Conservation (phyloP, 2,888 invertebrate species). For the Embidobia sp. region DNA sequence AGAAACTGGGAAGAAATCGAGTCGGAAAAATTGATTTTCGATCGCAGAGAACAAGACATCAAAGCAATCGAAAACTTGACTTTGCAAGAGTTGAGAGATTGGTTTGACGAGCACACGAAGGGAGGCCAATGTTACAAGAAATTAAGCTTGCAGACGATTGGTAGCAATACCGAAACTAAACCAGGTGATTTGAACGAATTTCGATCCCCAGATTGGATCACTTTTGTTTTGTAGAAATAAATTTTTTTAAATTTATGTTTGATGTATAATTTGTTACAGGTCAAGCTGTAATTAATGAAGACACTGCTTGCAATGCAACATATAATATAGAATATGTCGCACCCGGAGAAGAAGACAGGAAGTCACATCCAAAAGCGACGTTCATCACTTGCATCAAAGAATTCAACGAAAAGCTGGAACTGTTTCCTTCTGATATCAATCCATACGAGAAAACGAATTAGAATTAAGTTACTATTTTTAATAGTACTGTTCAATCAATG, state of each 20-base stretch:
- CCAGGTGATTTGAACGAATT: too few species aligned
- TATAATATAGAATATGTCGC: slow-evolving; percentile 2
- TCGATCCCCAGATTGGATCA: too few species aligned
- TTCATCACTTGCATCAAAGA: slow-evolving; percentile 2
- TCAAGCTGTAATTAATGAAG: not conserved
- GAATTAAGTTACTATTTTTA: too few species aligned
- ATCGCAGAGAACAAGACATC: slow-evolving; percentile 87
- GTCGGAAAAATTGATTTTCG: slow-evolving; percentile 88
- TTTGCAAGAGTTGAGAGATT: slow-evolving; percentile 72
- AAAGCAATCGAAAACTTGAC: slow-evolving; percentile 83
- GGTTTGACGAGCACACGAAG: slow-evolving; percentile 71
- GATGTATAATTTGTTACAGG: not conserved
- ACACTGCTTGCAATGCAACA: not conserved
- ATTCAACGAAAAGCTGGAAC: slow-evolving; percentile 10
- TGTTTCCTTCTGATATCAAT: slow-evolving; percentile 11
- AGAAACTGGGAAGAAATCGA: slow-evolving; percentile 92
- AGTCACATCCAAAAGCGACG: not conserved
- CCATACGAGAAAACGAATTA: slow-evolving; percentile 1
- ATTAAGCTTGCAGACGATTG: slow-evolving; percentile 76
- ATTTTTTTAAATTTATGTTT: not conserved
- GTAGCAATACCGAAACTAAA: slow-evolving; percentile 29
- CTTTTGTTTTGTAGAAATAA: not conserved
- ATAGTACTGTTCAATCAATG: too few species aligned
- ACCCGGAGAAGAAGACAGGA: not conserved
- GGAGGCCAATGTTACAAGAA: slow-evolving; percentile 71